Evolutionary conservation across 2,797 vertebrate species (phyloP).

Genomic region (Halcyon badia): DNA sequence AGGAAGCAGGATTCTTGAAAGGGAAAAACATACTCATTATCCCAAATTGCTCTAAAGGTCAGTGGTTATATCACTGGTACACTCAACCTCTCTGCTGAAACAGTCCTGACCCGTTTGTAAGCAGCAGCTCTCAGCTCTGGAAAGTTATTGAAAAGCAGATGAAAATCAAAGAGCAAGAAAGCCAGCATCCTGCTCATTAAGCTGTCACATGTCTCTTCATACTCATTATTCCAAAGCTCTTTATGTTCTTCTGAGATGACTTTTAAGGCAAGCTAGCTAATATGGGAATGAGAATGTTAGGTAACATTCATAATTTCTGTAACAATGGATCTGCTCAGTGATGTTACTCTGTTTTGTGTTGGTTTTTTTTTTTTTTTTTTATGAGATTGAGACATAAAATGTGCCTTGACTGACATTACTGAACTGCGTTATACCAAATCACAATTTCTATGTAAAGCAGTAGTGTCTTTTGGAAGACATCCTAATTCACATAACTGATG

Average conservation of each 20-base stretch:
- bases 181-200: neutral
- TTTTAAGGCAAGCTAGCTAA: neutral
- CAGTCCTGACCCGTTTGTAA: neutral
- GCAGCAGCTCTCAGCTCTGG: neutral
- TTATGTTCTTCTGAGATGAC: neutral
- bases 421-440: neutral
- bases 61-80: fast-evolving
- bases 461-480: neutral
- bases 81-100: neutral
- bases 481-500: neutral
- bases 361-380: neutral
- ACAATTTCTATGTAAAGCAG: neutral
- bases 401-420: neutral
- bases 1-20: neutral
- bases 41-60: neutral
- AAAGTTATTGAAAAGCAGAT: neutral
- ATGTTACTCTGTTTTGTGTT: neutral
- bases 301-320: neutral
- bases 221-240: neutral
- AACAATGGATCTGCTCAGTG: neutral
- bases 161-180: neutral
- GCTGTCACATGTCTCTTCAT: neutral
- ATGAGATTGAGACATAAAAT: neutral
- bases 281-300: neutral
- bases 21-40: neutral